These are phyloP conservation scores for Trialeurodes vaporariorum DNA, from an alignment of 1,140 invertebrate genomes.

Conservation along the genomic window DNA sequence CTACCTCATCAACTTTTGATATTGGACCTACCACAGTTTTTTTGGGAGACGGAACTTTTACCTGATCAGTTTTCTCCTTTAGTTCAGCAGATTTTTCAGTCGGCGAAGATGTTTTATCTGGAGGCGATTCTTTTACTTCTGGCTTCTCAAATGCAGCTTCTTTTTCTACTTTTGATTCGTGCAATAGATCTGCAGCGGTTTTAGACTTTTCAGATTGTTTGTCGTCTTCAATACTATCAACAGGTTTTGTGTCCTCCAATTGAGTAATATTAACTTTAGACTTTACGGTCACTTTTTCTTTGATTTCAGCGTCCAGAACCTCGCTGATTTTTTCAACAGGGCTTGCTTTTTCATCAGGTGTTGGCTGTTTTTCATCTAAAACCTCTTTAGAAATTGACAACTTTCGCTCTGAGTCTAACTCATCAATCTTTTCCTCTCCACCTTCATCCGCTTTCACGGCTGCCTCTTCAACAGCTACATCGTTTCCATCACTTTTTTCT, in stretches of 20 bases:
- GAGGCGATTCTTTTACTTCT: not conserved
- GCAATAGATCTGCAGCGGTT: slow-evolving; percentile 24
- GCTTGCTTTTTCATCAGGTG: no score
- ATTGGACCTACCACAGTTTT: not conserved
- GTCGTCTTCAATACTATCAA: slow-evolving; percentile 13
- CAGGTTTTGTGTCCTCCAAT: no score
- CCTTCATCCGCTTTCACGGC: slow-evolving; percentile 10
- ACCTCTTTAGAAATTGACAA: no score
- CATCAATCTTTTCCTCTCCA: slow-evolving; percentile 13
- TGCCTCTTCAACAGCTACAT: no score
- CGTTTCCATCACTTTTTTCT: no score
- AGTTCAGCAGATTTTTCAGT: no score
- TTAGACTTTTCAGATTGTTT: slow-evolving; percentile 10
- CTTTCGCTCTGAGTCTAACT: no score
- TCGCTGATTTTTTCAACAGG: no score
- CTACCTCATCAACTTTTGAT: no score
- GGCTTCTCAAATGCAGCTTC: slow-evolving; percentile 28
- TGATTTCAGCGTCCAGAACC: slow-evolving; percentile 25
- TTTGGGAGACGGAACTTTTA: no score
- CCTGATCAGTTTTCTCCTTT: no score
- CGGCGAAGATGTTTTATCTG: not conserved
- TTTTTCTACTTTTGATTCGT: slow-evolving; percentile 31
- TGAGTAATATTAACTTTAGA: slow-evolving; percentile 15
- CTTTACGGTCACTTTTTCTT: slow-evolving; percentile 5
- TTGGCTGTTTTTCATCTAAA: no score